A percentile compares a stretch with the other conserved stretches of the same genome.
Evolutionary conservation across 2,113 vertebrate species (phyloP).

Genomic region (Solea senegalensis): DNA sequence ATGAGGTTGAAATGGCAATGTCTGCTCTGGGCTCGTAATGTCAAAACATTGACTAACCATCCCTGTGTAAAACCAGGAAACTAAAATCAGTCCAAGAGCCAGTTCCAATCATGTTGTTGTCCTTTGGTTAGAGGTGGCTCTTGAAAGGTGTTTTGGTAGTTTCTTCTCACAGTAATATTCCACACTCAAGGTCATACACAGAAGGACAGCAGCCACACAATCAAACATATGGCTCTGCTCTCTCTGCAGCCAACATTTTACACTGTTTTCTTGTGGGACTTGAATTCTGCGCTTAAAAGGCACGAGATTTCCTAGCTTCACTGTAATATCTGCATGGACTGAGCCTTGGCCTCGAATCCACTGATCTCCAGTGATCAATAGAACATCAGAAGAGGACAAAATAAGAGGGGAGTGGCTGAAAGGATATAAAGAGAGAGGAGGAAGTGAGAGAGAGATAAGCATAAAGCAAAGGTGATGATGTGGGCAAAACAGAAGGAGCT

Average conservation of each 20-base stretch:
- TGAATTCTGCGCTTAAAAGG: slow-evolving; percentile 1
- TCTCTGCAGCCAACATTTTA: slow-evolving; percentile 21
- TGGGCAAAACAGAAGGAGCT: slow-evolving; percentile 61
- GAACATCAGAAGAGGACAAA: slow-evolving; percentile 40
- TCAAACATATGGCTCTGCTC: slow-evolving; percentile 8
- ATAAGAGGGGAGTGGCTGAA: slow-evolving; percentile 14
- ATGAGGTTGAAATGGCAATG: slow-evolving; percentile 11
- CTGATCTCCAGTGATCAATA: slow-evolving; percentile 61
- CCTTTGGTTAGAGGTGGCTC: not conserved
- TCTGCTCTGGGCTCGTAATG: slow-evolving; percentile 1
- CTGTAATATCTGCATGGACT: slow-evolving; percentile 18
- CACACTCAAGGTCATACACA: slow-evolving; percentile 49
- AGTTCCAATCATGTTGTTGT: slow-evolving; percentile 4
- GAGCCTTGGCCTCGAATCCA: slow-evolving; percentile 24
- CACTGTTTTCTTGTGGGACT: slow-evolving; percentile 7
- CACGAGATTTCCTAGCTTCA: slow-evolving; percentile 17
- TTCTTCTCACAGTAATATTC: not conserved
- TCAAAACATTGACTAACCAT: not conserved
- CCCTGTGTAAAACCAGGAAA: not conserved
- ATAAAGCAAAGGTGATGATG: slow-evolving; percentile 26
- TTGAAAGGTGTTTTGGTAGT: not conserved
- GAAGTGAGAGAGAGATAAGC: not conserved
- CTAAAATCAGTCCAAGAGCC: slow-evolving; percentile 15
- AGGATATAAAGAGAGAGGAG: slow-evolving; percentile 7
- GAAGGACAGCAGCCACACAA: slow-evolving; percentile 8